phyloP scores from a whole-genome alignment of 2,113 vertebrate genomes.

The Otus sunia region DNA sequence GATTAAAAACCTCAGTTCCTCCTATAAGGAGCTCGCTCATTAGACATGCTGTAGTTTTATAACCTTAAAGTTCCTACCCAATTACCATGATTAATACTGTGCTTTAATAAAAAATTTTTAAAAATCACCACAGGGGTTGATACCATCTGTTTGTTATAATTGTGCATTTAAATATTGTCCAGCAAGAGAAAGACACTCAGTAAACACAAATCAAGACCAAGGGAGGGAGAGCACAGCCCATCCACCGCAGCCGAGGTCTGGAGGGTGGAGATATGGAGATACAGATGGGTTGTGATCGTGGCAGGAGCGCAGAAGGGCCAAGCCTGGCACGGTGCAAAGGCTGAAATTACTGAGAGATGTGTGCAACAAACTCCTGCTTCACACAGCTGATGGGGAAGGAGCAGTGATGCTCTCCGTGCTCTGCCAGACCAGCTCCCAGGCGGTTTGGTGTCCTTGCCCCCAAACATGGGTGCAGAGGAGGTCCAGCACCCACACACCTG shows the following conservation, averaged over 20 bases:
- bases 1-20: conserved; percentile 70
- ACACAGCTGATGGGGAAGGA: background rate
- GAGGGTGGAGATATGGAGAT: background rate
- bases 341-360: background rate
- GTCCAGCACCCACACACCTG: background rate
- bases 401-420: fast-evolving
- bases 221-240: background rate
- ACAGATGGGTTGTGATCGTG: fast-evolving
- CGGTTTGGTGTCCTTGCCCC: background rate
- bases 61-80: conserved; percentile 63
- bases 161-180: conserved; percentile 25
- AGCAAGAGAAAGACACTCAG: background rate
- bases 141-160: conserved; percentile 66
- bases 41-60: conserved; percentile 69
- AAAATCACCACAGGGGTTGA: conserved; percentile 51
- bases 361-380: background rate
- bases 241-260: background rate
- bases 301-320: background rate
- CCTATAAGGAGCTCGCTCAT: conserved; percentile 55
- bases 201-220: background rate
- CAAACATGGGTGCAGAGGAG: fast-evolving
- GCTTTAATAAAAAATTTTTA: conserved; percentile 57
- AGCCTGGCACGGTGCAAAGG: background rate
- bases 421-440: background rate
- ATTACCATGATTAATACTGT: conserved; percentile 66